Evolutionary conservation across 2,888 invertebrate genomes (phyloP).

Genomic region (Elgonia sp.): DNA sequence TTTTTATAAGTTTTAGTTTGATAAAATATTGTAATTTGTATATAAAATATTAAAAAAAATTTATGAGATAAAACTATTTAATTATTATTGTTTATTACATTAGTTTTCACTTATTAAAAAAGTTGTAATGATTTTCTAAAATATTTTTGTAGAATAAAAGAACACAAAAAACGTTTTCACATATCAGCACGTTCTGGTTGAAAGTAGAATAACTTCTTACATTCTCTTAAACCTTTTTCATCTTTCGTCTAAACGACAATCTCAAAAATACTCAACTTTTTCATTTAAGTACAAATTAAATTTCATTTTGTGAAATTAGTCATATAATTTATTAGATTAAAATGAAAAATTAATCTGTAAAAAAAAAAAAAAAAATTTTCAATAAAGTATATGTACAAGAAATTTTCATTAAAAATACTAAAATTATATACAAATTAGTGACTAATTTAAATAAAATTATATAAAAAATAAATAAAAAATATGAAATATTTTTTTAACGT

Average conservation of each 20-base stretch:
- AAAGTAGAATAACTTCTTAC: conserved; percentile 63
- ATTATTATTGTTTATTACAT: background rate
- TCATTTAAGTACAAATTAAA: background rate
- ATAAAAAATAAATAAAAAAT: too few relatives aligned
- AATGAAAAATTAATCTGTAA: background rate
- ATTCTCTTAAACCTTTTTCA: conserved; percentile 37
- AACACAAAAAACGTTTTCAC: conserved; percentile 55
- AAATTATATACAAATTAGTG: too few relatives aligned
- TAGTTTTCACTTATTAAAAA: background rate
- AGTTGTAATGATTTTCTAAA: conserved; percentile 32
- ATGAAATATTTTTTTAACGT: too few relatives aligned
- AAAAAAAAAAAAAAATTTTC: too few relatives aligned
- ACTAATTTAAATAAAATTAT: too few relatives aligned
- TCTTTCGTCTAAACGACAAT: conserved; percentile 17
- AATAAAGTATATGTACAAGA: too few relatives aligned
- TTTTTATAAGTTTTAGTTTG: too few relatives aligned
- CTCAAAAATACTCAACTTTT: background rate
- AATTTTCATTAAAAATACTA: too few relatives aligned
- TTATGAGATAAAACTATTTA: too few relatives aligned
- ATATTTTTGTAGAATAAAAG: conserved; percentile 30
- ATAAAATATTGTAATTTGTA: too few relatives aligned
- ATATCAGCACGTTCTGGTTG: conserved; percentile 43
- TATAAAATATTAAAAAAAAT: too few relatives aligned
- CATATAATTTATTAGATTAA: background rate
- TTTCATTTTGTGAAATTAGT: background rate